Base-by-base conservation (phyloP, 2,113 vertebrate genomes). In the Psephotus haematonotus region DNA sequence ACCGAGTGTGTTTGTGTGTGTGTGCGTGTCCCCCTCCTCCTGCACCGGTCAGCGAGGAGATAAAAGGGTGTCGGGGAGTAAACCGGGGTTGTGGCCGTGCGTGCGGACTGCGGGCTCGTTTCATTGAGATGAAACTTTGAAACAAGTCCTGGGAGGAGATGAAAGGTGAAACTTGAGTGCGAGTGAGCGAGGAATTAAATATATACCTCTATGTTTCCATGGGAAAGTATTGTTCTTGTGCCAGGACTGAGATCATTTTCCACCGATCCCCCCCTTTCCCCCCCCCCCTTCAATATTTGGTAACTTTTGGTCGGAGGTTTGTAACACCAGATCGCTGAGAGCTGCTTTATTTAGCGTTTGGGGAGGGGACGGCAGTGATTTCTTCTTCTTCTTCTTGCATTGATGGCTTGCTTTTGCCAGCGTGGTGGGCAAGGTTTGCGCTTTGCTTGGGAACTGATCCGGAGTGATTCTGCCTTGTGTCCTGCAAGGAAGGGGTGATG, bases 241-340 rank as follows among this genome's bases (percentile, higher is more conserved):
- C 96, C 96, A 97, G 92, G 75, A 39, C 93, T 97, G 95, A 97
- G 96, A 95, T 98, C 81, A 96, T 97, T 98, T 98, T 97, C 96
- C 97, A 97, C 82, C 68, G 94, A 16, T 17, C 17, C 28, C 17
- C 33, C 20, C 3, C 12, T 9, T 13, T 22, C 43, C 24, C 14
- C 3, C 17, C 9, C 19, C 8, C 13, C 5, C 7, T 35, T 79
- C 69, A 97, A 95, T 96, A 94, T 96, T 93, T 95, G 96, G 82
- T 81, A 97, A 97, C 95, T 98, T 97, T 96, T 92, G 94, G 95
- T 95, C 95, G 9, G 89, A 96, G 91, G 82, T 84, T 84, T 80
- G 78, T 84, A 82, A 64, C 91, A 74, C 11, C 84, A 33, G 88
- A 13, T 82, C 80, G 71, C 86, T 11, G 67, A 27, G 44, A 28